A percentile compares a stretch with the other conserved stretches of the same genome.
These are phyloP conservation scores for Samia ricini DNA, from an alignment of 1,140 invertebrate species.

Conservation along the genomic window DNA sequence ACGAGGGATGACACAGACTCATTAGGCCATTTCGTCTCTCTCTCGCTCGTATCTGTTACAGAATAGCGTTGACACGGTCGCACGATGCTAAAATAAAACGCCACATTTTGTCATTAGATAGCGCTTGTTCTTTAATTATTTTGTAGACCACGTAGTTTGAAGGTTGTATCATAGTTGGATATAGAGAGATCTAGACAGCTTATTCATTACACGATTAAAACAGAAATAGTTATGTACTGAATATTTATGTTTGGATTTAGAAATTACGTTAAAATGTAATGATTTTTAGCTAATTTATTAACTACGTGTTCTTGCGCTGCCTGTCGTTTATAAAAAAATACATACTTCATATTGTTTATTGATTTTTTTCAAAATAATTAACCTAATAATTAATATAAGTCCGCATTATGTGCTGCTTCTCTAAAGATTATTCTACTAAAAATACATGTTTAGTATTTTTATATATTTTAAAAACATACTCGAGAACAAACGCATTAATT, in stretches of 20 bases:
- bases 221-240: neutral
- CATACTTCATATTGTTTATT: too few relatives aligned
- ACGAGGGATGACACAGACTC: conserved; percentile 8
- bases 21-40: conserved; percentile 1
- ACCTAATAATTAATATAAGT: too few relatives aligned
- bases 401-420: too few relatives aligned
- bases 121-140: conserved; percentile 9
- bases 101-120: neutral
- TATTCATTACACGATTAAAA: neutral
- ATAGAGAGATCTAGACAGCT: neutral
- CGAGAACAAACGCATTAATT: too few relatives aligned
- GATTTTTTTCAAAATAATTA: too few relatives aligned
- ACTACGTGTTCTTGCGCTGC: too few relatives aligned
- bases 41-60: neutral
- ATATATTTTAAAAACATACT: too few relatives aligned
- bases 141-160: neutral
- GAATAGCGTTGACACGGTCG: neutral
- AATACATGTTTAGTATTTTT: too few relatives aligned
- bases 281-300: too few relatives aligned
- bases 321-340: too few relatives aligned
- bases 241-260: neutral
- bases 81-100: neutral
- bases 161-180: neutral
- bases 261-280: neutral
- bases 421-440: too few relatives aligned